Conservation (phyloP, 2,797 vertebrate genomes). For the Garrulus glandarius region DNA sequence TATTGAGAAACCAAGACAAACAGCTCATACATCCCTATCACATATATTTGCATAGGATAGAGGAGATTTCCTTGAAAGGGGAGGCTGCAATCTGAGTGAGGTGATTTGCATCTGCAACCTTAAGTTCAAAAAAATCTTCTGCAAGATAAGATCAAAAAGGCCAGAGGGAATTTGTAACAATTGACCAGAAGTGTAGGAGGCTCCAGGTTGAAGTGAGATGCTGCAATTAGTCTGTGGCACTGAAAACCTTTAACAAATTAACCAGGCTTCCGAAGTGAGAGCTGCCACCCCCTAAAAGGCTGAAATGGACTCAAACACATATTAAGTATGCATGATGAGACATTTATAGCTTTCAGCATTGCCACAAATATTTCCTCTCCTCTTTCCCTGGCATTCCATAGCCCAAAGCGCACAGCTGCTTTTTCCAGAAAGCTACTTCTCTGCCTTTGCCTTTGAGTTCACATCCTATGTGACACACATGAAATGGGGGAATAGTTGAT, state of each 20-base stretch:
- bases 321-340: constrained; percentile 58
- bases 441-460: background rate
- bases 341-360: constrained; percentile 58
- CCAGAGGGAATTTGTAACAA: background rate
- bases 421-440: constrained; percentile 6
- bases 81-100: background rate
- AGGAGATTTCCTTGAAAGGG: constrained; percentile 45
- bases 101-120: constrained; percentile 16
- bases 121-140: background rate
- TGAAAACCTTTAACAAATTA: constrained; percentile 12
- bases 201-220: background rate
- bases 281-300: constrained; percentile 26
- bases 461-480: background rate
- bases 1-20: background rate
- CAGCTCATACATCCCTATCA: background rate
- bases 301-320: constrained; percentile 42
- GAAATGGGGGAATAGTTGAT: background rate
- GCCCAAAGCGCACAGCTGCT: constrained; percentile 7
- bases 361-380: constrained; percentile 59
- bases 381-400: constrained; percentile 41
- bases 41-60: constrained; percentile 19
- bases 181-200: background rate
- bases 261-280: background rate
- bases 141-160: background rate
- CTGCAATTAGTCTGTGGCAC: background rate